These are phyloP conservation scores for Caenorhabditis auriculariae DNA, from an alignment of 2,888 invertebrate genomes.

Conservation along the genomic window DNA sequence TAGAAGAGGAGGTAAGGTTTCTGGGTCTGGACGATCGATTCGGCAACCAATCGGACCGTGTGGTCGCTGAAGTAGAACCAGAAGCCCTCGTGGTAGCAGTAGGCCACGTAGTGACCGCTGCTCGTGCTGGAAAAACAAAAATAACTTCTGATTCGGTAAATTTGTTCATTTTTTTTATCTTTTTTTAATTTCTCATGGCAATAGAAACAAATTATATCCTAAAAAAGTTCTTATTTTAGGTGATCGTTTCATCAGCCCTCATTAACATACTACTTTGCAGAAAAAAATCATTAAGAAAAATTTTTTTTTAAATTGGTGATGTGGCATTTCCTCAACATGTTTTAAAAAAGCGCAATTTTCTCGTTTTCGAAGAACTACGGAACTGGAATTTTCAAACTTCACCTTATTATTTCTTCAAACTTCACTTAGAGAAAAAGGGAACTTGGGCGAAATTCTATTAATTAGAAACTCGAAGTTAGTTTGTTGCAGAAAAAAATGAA, in stretches of 20 bases:
- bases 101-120: slow-evolving; percentile 83
- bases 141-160: no score
- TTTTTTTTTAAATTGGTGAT: no score
- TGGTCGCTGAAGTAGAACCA: slow-evolving; percentile 88
- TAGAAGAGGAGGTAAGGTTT: slow-evolving; percentile 85
- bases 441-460: no score
- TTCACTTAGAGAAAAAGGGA: no score
- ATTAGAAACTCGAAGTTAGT: no score
- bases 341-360: slow-evolving; percentile 65
- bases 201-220: no score
- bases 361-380: slow-evolving; percentile 81
- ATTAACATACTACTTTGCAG: no score
- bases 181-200: no score
- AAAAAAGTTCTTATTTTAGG: neutral
- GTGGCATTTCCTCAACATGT: no score
- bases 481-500: no score
- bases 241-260: neutral
- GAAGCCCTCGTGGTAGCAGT: slow-evolving; percentile 76
- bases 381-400: slow-evolving; percentile 74
- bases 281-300: neutral
- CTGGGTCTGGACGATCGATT: slow-evolving; percentile 75
- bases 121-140: slow-evolving; percentile 72
- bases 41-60: slow-evolving; percentile 75
- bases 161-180: neutral
- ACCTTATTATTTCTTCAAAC: no score